phyloP scores from a whole-genome alignment of 2,797 vertebrate genomes.

The Ceryle rudis region DNA sequence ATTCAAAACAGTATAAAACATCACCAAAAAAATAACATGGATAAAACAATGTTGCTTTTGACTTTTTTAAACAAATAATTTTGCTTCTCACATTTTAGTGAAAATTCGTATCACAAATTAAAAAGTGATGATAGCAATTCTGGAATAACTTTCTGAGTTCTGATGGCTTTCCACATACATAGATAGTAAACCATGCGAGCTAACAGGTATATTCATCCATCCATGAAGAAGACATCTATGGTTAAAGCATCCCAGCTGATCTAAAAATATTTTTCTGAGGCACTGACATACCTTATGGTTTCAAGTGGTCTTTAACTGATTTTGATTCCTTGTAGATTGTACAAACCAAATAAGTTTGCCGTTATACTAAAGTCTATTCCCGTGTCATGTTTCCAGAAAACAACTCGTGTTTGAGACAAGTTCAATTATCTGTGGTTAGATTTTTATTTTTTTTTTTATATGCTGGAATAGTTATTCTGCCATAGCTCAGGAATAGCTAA shows the following conservation, averaged over 20 bases:
- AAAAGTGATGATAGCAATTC: neutral
- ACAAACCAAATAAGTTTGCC: slow-evolving; percentile 37
- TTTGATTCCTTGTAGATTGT: slow-evolving; percentile 26
- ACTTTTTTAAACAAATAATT: neutral
- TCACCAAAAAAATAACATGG: neutral
- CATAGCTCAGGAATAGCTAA: slow-evolving; percentile 54
- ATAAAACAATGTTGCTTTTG: neutral
- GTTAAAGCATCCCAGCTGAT: slow-evolving; percentile 1
- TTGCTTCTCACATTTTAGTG: neutral
- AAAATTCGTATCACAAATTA: neutral
- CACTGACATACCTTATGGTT: neutral
- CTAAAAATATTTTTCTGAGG: slow-evolving; percentile 1
- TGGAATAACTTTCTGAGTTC: neutral
- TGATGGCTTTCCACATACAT: neutral
- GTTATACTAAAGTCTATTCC: slow-evolving; percentile 14
- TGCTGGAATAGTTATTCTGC: slow-evolving; percentile 3
- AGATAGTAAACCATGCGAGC: neutral
- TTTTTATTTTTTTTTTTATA: neutral
- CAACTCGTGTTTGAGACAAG: slow-evolving; percentile 33
- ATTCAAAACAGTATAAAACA: neutral
- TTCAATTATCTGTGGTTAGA: slow-evolving; percentile 42
- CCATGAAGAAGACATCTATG: slow-evolving; percentile 10
- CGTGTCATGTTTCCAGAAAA: slow-evolving; percentile 41
- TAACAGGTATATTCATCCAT: neutral
- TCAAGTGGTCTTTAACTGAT: slow-evolving; percentile 8